A percentile compares a stretch with the other conserved stretches of the same genome.
Evolutionary conservation across 1,140 invertebrate species (phyloP).

Genomic region (Ephestia elutella): DNA sequence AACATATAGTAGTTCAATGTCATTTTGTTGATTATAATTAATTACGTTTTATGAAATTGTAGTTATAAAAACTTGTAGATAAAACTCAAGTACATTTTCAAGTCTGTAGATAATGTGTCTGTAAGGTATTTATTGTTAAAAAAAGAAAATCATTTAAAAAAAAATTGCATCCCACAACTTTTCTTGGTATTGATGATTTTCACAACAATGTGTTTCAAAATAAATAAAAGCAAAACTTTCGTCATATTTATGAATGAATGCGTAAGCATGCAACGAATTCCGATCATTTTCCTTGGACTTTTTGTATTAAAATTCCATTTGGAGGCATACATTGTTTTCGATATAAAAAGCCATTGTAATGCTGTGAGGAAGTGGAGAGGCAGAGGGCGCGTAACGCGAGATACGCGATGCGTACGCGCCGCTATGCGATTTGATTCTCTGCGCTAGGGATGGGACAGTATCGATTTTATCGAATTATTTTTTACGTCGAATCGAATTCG

Average conservation of each 20-base stretch:
- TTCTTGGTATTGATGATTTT: too few relatives aligned
- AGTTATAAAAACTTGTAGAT: too few relatives aligned
- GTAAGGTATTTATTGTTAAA: too few relatives aligned
- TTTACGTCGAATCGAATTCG: too few relatives aligned
- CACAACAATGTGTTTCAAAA: not conserved
- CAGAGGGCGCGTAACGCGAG: constrained; percentile 52
- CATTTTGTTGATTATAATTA: too few relatives aligned
- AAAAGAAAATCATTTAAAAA: too few relatives aligned
- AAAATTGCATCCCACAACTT: too few relatives aligned
- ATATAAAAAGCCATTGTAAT: constrained; percentile 49
- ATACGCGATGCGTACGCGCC: constrained; percentile 44
- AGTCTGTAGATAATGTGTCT: too few relatives aligned
- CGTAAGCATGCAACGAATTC: not conserved
- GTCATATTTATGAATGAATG: not conserved
- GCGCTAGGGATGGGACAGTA: constrained; percentile 33
- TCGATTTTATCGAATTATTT: constrained; percentile 1
- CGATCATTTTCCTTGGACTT: not conserved
- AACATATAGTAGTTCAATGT: too few relatives aligned
- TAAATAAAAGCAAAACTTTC: not conserved
- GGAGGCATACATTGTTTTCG: constrained; percentile 30
- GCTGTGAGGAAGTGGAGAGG: constrained; percentile 49
- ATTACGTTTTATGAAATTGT: too few relatives aligned
- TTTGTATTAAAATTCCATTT: constrained; percentile 2
- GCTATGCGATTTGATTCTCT: constrained; percentile 50
- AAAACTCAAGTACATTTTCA: too few relatives aligned